phyloP scores from a whole-genome alignment of 2,113 vertebrate species.

The Hemibagrus wyckioides region DNA sequence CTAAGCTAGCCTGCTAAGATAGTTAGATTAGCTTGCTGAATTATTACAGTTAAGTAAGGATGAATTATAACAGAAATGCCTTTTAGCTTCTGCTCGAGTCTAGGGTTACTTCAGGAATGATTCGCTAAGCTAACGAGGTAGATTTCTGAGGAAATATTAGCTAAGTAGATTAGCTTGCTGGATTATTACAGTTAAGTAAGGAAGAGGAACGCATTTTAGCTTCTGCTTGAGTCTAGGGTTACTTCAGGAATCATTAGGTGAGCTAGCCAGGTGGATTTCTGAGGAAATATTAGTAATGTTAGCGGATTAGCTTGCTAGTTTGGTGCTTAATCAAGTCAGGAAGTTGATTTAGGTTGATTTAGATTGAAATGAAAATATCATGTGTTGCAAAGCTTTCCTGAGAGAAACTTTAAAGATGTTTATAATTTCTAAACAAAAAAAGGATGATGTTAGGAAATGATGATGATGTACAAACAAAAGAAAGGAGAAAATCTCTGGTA shows the following conservation, averaged over 20 bases:
- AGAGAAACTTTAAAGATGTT: background rate
- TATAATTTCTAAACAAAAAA: background rate
- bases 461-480: background rate
- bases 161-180: background rate
- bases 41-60: background rate
- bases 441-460: background rate
- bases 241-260: background rate
- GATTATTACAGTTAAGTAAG: background rate
- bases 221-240: background rate
- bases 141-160: background rate
- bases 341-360: background rate
- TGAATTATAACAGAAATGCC: background rate
- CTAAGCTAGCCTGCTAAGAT: background rate
- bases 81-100: background rate
- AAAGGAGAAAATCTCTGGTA: background rate
- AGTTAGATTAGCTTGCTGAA: background rate
- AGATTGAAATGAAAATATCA: background rate
- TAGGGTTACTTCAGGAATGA: background rate
- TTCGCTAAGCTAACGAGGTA: background rate
- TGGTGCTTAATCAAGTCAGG: background rate
- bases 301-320: background rate
- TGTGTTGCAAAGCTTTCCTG: background rate
- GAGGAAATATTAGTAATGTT: too few relatives aligned
- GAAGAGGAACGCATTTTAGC: too few relatives aligned
- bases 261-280: background rate